Base-by-base conservation (phyloP, 2,113 vertebrate genomes). In the Larimichthys polyactis region DNA sequence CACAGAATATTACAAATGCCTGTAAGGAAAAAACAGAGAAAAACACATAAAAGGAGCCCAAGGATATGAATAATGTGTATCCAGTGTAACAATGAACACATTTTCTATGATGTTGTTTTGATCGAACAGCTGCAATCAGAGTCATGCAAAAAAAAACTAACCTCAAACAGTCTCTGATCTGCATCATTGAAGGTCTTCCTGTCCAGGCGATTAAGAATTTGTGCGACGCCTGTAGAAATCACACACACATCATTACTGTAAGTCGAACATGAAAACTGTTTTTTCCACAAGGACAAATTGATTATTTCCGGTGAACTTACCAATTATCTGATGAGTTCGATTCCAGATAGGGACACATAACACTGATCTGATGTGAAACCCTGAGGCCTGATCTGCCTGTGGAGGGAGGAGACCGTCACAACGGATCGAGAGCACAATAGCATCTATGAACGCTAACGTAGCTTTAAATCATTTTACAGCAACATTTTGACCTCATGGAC, bases 1-100 rank as follows among this genome's bases (percentile, higher is more conserved):
- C 95, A 84, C 95, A 96, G 91, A 96, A 96, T 86, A 96, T 96
- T 78, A 96, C 95, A 90, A 96, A 96, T 9, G 95, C 94, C 94
- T 95, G 85, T 22, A 75, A 87, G 64, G 65, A 44, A 44, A 75
- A 11, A 29, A 8, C 58, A 79, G 14, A n/a, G 1, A 9, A 20
- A 75, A 62, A 57, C 5, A 17, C 5, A 62, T 22, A 22, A 36
- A 40, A 77, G 11, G 11, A 65, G 44, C 8, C 8, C 2, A 55
- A 59, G 0, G 27, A 24, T 4, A 0, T 48, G 22, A 17, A n/a
- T 22, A 19, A 16, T 24, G 11, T 58, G 15, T 29, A 67, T 68
- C 16, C 1, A 49, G 11, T 46, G 43, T 6, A 51, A 64, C 12
- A 7, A 3, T 58, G 5, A 29, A 62, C 12, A 46, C 2, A 40